These are phyloP conservation scores for Rhodinocichla rosea DNA, from an alignment of 2,113 vertebrate genomes.

Conservation along the genomic window DNA sequence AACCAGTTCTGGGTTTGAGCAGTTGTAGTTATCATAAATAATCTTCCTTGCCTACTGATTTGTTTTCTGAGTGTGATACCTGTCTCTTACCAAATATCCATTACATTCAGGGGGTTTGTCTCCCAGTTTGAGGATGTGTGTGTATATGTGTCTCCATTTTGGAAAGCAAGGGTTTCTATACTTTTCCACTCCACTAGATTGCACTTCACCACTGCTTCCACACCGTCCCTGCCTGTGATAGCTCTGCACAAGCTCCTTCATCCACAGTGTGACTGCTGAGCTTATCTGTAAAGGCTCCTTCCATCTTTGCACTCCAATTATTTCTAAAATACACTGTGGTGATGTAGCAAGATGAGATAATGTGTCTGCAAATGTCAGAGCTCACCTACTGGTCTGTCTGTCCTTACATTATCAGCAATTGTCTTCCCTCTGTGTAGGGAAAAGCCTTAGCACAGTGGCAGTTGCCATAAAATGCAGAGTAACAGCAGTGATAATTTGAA, in stretches of 20 bases:
- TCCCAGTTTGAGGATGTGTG: neutral
- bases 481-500: neutral
- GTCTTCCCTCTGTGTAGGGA: accelerated
- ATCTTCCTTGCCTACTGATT: neutral
- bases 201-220: neutral
- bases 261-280: neutral
- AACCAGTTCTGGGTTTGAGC: neutral
- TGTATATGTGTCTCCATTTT: neutral
- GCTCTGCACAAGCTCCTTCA: neutral
- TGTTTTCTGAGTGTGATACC: neutral
- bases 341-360: neutral
- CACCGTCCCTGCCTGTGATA: neutral
- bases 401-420: neutral
- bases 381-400: neutral
- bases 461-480: neutral
- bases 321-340: neutral
- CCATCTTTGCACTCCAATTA: neutral
- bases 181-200: neutral
- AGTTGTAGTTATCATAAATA: neutral
- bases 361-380: neutral
- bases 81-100: neutral
- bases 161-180: neutral
- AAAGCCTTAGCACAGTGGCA: neutral
- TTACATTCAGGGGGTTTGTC: neutral
- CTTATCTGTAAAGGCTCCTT: neutral